Conservation (phyloP, 2,888 invertebrate species). For the Linhomoeus sp. region DNA sequence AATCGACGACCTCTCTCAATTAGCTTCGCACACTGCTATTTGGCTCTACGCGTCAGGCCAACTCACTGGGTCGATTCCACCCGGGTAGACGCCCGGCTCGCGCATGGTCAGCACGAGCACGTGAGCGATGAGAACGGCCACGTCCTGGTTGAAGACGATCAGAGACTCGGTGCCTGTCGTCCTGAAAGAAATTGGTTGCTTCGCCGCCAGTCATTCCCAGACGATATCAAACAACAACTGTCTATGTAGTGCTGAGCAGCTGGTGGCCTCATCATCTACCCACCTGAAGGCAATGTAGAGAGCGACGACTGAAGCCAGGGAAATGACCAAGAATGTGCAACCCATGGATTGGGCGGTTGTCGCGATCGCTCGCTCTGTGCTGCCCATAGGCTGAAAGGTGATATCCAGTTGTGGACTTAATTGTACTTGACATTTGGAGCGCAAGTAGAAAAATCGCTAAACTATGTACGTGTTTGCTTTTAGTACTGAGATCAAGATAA, state of each 20-base stretch:
- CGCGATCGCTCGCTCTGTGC: background rate
- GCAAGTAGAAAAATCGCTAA: too few species aligned
- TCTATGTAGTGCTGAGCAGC: too few species aligned
- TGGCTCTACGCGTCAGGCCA: background rate
- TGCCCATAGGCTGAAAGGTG: too few species aligned
- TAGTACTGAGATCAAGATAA: too few species aligned
- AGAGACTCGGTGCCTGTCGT: conserved; percentile 1
- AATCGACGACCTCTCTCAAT: background rate
- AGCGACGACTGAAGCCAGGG: background rate
- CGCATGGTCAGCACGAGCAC: conserved; percentile 3
- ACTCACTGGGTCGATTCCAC: background rate
- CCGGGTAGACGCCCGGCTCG: conserved; percentile 1
- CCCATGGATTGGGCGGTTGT: conserved; percentile 3
- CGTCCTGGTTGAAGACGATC: conserved; percentile 5
- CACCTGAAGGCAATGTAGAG: conserved; percentile 3
- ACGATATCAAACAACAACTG: too few species aligned
- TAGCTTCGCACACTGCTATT: too few species aligned
- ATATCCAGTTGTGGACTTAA: too few species aligned
- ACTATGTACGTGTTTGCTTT: too few species aligned
- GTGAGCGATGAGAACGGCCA: conserved; percentile 4
- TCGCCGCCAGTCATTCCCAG: too few species aligned
- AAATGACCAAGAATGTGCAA: conserved; percentile 1
- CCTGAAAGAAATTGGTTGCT: too few species aligned
- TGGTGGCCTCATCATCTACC: too few species aligned
- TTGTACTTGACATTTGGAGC: too few species aligned